Evolutionary conservation across 2,113 vertebrate genomes (phyloP).

Genomic region (Heterocephalus glaber): DNA sequence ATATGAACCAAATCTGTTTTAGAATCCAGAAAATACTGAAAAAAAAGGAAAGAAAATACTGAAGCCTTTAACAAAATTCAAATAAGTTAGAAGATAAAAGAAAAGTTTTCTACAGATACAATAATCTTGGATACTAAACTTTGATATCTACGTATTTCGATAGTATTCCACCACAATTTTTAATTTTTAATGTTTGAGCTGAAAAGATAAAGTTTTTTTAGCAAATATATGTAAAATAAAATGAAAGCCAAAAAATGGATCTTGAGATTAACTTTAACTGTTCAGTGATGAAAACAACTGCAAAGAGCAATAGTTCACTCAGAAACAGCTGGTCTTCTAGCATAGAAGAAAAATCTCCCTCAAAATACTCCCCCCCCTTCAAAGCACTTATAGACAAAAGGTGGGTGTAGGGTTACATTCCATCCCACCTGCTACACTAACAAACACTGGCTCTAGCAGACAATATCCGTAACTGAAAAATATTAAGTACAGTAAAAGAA

Average conservation of each 20-base stretch:
- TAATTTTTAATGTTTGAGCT: conserved; percentile 52
- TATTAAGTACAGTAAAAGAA: background rate
- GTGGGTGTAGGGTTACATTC: conserved; percentile 43
- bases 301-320: conserved; percentile 45
- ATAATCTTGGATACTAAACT: conserved; percentile 28
- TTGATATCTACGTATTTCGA: background rate
- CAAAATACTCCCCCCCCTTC: background rate
- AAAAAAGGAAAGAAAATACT: background rate
- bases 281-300: conserved; percentile 55
- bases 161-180: conserved; percentile 28
- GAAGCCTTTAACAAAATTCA: conserved; percentile 32
- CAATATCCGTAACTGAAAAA: conserved; percentile 7
- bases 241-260: conserved; percentile 23
- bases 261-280: conserved; percentile 54
- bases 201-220: conserved; percentile 35
- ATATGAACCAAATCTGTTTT: background rate
- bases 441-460: conserved; percentile 1
- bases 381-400: conserved; percentile 46
- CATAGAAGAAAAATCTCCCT: background rate
- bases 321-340: conserved; percentile 59
- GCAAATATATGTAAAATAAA: conserved; percentile 48
- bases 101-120: conserved; percentile 52
- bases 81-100: background rate
- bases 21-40: conserved; percentile 33
- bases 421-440: conserved; percentile 36